Conservation (phyloP, 2,113 vertebrate genomes). For the Neotoma lepida region DNA sequence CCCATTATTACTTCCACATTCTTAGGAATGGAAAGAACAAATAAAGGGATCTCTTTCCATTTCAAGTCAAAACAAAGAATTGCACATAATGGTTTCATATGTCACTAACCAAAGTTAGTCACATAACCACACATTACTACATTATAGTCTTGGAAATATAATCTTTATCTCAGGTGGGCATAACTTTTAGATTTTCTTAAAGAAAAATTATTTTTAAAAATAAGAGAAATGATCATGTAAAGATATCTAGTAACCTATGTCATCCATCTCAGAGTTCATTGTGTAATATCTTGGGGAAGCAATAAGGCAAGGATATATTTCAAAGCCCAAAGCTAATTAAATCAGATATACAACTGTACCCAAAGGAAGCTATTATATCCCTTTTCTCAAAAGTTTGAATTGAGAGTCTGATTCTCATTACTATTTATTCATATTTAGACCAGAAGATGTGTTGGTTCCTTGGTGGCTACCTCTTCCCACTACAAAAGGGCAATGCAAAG, state of each 20-base stretch:
- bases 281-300: not conserved
- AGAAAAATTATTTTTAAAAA: not conserved
- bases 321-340: not conserved
- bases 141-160: not conserved
- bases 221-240: not conserved
- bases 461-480: not conserved
- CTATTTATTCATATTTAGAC: not conserved
- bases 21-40: not conserved
- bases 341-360: not conserved
- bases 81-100: not conserved
- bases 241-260: not conserved
- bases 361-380: not conserved
- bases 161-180: no score
- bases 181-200: not conserved
- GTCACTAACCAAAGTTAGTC: not conserved
- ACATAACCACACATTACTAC: not conserved
- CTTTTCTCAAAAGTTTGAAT: not conserved
- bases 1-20: not conserved
- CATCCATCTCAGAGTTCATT: not conserved
- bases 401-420: not conserved
- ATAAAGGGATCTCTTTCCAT: not conserved
- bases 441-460: not conserved
- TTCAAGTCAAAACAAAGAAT: not conserved
- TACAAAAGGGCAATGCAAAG: not conserved
- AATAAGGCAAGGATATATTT: not conserved